Percentiles rank a stretch among this genome's conserved stretches.
Evolutionary conservation across 2,113 vertebrate genomes (phyloP).

Genomic region (Nerophis ophidion): DNA sequence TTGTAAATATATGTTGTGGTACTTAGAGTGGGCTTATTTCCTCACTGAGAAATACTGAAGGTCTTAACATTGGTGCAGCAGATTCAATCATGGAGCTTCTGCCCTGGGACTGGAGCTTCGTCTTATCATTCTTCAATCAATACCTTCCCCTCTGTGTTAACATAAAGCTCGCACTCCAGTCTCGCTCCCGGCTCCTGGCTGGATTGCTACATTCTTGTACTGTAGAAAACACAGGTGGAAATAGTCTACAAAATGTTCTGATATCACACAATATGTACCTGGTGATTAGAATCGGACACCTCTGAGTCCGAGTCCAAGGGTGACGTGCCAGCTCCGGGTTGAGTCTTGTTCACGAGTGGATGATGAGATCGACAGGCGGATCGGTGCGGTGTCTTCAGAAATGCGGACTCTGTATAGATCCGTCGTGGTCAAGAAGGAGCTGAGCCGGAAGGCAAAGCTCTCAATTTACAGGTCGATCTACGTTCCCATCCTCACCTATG

Average conservation of each 20-base stretch:
- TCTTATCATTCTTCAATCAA: slow-evolving; percentile 76
- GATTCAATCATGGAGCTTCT: slow-evolving; percentile 67
- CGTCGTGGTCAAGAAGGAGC: no score
- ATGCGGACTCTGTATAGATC: no score
- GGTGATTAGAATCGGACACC: no score
- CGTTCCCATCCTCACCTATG: no score
- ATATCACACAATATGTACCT: not conserved
- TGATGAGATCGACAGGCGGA: no score
- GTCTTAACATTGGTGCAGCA: slow-evolving; percentile 37
- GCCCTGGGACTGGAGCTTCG: slow-evolving; percentile 62
- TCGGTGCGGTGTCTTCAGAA: no score
- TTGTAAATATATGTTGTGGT: slow-evolving; percentile 32
- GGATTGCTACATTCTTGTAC: slow-evolving; percentile 22
- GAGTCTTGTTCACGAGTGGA: no score
- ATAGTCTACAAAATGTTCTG: slow-evolving; percentile 11
- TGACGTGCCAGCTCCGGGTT: no score
- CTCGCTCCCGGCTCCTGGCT: slow-evolving; percentile 14
- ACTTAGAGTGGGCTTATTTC: slow-evolving; percentile 26
- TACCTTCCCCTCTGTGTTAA: slow-evolving; percentile 66
- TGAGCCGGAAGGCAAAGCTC: no score
- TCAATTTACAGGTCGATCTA: no score
- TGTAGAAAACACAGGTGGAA: slow-evolving; percentile 10
- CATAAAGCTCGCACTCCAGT: slow-evolving; percentile 53
- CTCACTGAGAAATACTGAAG: slow-evolving; percentile 38
- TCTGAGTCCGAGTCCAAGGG: no score